A percentile compares a stretch with the other conserved stretches of the same genome.
Evolutionary conservation across 2,113 vertebrate genomes (phyloP).

Genomic region (Cinclus mexicanus): DNA sequence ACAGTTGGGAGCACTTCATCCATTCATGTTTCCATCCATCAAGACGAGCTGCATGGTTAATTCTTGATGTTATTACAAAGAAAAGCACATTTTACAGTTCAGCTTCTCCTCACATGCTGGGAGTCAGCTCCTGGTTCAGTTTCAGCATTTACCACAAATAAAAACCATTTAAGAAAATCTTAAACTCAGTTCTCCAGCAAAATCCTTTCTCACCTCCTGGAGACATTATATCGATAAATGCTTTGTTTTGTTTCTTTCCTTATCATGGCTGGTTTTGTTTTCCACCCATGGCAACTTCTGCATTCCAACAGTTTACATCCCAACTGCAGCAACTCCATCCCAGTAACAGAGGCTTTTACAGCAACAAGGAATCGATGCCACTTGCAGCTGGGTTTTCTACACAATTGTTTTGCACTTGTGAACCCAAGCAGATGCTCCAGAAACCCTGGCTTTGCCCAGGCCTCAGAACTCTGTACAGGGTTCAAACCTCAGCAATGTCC

Average conservation of each 20-base stretch:
- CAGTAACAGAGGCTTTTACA: not conserved
- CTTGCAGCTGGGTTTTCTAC: not conserved
- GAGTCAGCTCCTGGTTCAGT: not conserved
- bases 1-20: not conserved
- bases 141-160: not conserved
- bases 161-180: not conserved
- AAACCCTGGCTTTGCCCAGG: not conserved
- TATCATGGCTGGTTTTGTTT: not conserved
- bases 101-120: not conserved
- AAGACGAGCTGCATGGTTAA: fast-evolving
- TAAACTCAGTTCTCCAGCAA: not conserved
- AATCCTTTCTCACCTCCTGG: not conserved
- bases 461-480: not conserved
- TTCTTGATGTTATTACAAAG: not conserved
- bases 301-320: not conserved
- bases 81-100: not conserved
- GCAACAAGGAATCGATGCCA: fast-evolving
- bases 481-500: not conserved
- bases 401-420: not conserved
- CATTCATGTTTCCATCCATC: not conserved
- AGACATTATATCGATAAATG: fast-evolving
- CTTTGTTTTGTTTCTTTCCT: not conserved
- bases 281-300: not conserved
- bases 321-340: not conserved
- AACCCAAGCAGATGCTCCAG: not conserved